These are phyloP conservation scores for Plagodis pulveraria DNA, from an alignment of 2,888 invertebrate species.

Conservation along the genomic window DNA sequence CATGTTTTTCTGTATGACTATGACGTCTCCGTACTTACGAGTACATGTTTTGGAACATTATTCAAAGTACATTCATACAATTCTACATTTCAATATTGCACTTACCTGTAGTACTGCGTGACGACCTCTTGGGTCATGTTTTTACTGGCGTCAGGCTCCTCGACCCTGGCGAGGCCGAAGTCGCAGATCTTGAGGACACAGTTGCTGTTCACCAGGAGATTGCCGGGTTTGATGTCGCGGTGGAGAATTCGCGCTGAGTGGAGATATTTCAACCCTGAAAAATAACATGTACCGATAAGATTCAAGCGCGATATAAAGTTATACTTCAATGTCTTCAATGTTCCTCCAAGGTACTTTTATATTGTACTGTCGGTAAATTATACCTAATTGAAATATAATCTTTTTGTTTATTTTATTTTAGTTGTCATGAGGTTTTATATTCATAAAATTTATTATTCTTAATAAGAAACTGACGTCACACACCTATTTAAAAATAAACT, in stretches of 20 bases:
- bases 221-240: constrained; percentile 99
- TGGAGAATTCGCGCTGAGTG: constrained; percentile 99
- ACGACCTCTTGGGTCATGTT: constrained; percentile 99
- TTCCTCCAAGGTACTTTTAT: no score
- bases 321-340: background rate
- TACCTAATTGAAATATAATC: no score
- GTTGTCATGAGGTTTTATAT: no score
- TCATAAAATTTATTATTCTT: no score
- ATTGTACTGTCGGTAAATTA: no score
- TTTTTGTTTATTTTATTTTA: no score
- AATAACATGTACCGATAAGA: constrained; percentile 1
- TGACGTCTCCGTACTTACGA: no score
- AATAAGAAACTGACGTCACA: no score
- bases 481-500: no score
- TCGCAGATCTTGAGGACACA: constrained; percentile 99
- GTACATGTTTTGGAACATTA: no score
- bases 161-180: constrained; percentile 98
- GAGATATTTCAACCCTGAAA: constrained; percentile 96
- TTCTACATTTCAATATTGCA: background rate
- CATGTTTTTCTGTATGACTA: no score
- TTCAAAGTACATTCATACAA: no score
- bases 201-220: constrained; percentile 99
- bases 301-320: background rate
- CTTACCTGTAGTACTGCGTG: constrained; percentile 96
- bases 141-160: constrained; percentile 96